Evolutionary conservation across 2,888 invertebrate species (phyloP), one percentile per base, ranked within the genome.

Genomic region (Loripinus fragilis): DNA sequence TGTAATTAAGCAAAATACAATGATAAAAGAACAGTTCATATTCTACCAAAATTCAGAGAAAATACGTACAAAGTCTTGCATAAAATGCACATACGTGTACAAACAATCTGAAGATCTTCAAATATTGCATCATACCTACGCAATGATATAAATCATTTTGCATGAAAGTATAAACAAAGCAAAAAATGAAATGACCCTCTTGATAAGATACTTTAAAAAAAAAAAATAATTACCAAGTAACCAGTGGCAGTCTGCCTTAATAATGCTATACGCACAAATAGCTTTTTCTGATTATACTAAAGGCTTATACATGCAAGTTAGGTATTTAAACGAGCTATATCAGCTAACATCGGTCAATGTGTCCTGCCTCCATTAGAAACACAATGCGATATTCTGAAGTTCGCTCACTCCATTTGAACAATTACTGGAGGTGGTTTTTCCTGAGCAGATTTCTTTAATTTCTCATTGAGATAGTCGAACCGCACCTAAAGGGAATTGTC

Each of bases 391-490:
- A 28, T 25, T 28, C 23, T 52, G 52, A 52, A 52, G 25, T 52
- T 8, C 7, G 25, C 25, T 52, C 52, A 52, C 25, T 52, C 52
- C n/a, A 52, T 52, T 3, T 52, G 25, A 52, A 52, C 52, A 25
- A 52, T 25, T 5, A 52, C 52, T 23, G 25, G 52, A 8, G 52
- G 52, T 28, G 23, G 52, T 52, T 52, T 52, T 2, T 45, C 17
- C 17, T 20, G 17, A 45, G 20, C 45, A 45, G 45, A 45, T 20
- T 45, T 45, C 17, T 52, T 52, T 28, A 52, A 52, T 28, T 52
- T 52, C 25, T 52, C 52, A 52, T 25, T 52, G 52, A 52, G 52
- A 52, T 52, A 28, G 52, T 52, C 52, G 5, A 52, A 52, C 3
- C 25, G 25, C 8, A 52, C 52, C 52, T 28, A 52, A 12, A 45